Evolutionary conservation across 1,140 invertebrate species (phyloP), one percentile per base, ranked within the genome.

Genomic region (Drosophila teissieri): DNA sequence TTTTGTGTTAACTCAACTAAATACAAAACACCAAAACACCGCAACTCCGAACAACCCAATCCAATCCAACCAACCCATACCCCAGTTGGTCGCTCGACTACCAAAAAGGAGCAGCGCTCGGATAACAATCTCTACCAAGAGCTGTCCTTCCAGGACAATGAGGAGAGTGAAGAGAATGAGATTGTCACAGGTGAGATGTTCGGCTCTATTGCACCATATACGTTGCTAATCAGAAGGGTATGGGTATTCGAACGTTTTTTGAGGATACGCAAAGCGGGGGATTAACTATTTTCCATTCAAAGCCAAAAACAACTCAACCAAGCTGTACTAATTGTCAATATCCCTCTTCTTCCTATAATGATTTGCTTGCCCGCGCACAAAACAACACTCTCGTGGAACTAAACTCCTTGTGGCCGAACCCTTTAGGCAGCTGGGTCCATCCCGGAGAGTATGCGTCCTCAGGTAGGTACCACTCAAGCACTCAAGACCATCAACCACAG

Each of bases 361-460:
- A 31, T 44, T 44, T 42, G 61, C 64, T n/a, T 37, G 19, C 24
- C 56, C 34, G 44, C 22, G 55, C 24, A 57, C 55, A 17, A 12
- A 12, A 36, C n/a, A 27, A 67, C 40, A 55, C 24, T 17, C 8
- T 34, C 19, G 14, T 65, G 60, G 37, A 68, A 27, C 44, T 15
- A 3, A 11, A 54, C 10, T 45, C 3, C n/a, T 15, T 19, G 15
- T 27, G 40, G 1, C 46, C 31, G n/a, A 31, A 36, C 36, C 69
- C 48, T 62, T 65, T 93, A 98, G 98, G 98, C 90, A 97, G 97
- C 92, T 98, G 97, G 96, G 98, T 99, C 69, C 98, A 99, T 94
- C 98, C 98, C 85, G 98, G 98, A 91, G 98, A 99, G 94, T 99
- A 99, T 94, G 98, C 98, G 40, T 99, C 98, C 64, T 98, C 98